Evolutionary conservation across 2,113 vertebrate genomes (phyloP).

Genomic region (Bungarus multicinctus): DNA sequence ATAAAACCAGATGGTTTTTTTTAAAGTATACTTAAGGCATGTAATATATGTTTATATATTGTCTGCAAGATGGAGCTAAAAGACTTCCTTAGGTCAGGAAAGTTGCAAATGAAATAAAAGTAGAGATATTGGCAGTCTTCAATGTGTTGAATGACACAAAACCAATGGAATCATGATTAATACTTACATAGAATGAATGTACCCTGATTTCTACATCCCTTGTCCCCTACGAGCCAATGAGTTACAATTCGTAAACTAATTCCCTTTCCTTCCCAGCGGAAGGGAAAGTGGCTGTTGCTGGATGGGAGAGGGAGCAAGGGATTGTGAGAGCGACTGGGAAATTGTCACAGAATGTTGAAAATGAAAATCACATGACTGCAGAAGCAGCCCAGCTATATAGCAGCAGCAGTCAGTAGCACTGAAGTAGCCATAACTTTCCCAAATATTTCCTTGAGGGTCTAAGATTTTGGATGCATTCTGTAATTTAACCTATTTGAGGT

Average conservation of each 20-base stretch:
- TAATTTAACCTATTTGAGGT: neutral
- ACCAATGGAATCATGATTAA: neutral
- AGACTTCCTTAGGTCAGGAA: neutral
- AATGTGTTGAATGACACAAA: neutral
- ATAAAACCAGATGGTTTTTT: neutral
- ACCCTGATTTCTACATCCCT: neutral
- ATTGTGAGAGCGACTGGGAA: too few species aligned
- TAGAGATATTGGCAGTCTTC: neutral
- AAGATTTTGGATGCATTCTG: neutral
- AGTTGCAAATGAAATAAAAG: neutral
- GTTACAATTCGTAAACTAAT: neutral
- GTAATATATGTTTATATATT: neutral
- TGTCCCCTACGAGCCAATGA: neutral
- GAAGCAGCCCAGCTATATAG: neutral
- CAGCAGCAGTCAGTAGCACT: neutral
- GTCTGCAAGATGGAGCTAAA: neutral
- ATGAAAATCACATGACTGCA: neutral
- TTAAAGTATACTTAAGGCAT: neutral
- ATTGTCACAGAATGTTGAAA: too few species aligned
- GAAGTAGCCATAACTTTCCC: neutral
- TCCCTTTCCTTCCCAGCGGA: neutral
- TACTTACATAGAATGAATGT: neutral
- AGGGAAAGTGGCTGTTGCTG: too few species aligned
- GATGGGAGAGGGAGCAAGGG: too few species aligned
- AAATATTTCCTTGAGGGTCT: neutral